A percentile compares a stretch with the other conserved stretches of the same genome.
Evolutionary conservation across 2,888 invertebrate genomes (phyloP).

Genomic region (Epirrhoe tristata): DNA sequence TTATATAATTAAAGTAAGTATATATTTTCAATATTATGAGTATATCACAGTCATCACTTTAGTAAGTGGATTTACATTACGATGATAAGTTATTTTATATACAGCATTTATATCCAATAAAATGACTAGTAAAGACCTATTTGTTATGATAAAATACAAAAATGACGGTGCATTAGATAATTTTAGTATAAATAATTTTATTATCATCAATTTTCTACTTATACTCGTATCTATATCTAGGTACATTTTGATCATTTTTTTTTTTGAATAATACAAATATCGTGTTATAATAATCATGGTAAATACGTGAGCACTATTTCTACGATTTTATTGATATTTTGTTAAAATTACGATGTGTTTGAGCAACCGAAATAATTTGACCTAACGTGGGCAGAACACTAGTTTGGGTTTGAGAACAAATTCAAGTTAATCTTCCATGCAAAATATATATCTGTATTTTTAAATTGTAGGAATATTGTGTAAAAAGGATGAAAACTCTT

Average conservation of each 20-base stretch:
- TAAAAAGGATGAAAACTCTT: no score
- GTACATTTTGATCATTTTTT: neutral
- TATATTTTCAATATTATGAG: slow-evolving; percentile 69
- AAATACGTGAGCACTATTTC: slow-evolving; percentile 36
- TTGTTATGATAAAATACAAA: slow-evolving; percentile 39
- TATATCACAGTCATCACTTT: slow-evolving; percentile 85
- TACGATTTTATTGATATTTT: slow-evolving; percentile 12
- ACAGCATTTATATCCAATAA: slow-evolving; percentile 45
- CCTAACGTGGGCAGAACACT: neutral
- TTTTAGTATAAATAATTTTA: slow-evolving; percentile 22
- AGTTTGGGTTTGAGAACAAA: neutral
- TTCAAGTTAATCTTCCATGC: neutral
- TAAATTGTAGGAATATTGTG: no score
- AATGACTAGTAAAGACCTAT: slow-evolving; percentile 42
- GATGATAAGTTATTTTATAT: slow-evolving; percentile 45
- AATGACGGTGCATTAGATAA: slow-evolving; percentile 46
- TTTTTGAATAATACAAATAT: slow-evolving; percentile 22
- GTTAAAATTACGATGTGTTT: slow-evolving; percentile 1
- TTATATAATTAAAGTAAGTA: slow-evolving; percentile 65
- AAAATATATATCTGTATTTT: no score
- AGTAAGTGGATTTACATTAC: slow-evolving; percentile 77
- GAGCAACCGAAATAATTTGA: slow-evolving; percentile 10
- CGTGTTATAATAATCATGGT: slow-evolving; percentile 38
- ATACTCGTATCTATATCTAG: neutral
- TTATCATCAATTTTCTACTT: neutral